Evolutionary conservation across 2,797 vertebrate genomes (phyloP), one percentile per base, ranked within the genome.

Genomic region (Salarias fasciatus): DNA sequence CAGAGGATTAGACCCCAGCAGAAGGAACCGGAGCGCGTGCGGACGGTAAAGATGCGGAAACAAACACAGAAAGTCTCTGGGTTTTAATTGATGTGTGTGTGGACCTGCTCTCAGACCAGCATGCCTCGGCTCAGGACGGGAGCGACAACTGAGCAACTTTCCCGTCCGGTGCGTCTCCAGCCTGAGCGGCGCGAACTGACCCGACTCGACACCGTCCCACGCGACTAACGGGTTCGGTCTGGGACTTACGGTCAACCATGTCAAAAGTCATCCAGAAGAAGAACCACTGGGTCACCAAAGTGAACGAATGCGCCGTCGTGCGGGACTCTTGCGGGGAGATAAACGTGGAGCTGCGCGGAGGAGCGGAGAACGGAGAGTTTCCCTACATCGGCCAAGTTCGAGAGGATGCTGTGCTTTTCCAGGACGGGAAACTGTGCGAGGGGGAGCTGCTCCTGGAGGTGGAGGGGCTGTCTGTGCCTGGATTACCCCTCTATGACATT

Each of bases 291-390:
- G 93, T 94, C 66, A 77, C 89, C 73, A 93, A 91, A 84, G 92
- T 96, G 60, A 94, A 90, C 82, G 93, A 94, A 59, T 93, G 94
- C 86, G 72, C 92, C 18, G 62, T 95, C 35, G 58, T 52, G 69
- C 90, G 91, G 63, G 92, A 92, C 79, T 86, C 90, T 57, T 77
- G 75, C 30, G 94, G 94, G 38, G 92, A 92, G 70, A 86, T 95
- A 47, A 90, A 89, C 51, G 86, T 95, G 80, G 80, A 90, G 33
- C 82, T 97, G 88, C 88, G 92, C 64, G 96, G 96, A n/a, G 96
- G 96, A 11, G 95, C 96, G 18, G 95, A 97, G 89, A 78, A 93
- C 31, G 96, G 96, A 58, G 92, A 98, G 94, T 97, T 97, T 80
- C 86, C 93, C 0, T 94, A 92, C 69, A 80, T 96, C 43, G 94